Conservation (phyloP, 2,888 invertebrate genomes). For the Dromius quadrimaculatus region DNA sequence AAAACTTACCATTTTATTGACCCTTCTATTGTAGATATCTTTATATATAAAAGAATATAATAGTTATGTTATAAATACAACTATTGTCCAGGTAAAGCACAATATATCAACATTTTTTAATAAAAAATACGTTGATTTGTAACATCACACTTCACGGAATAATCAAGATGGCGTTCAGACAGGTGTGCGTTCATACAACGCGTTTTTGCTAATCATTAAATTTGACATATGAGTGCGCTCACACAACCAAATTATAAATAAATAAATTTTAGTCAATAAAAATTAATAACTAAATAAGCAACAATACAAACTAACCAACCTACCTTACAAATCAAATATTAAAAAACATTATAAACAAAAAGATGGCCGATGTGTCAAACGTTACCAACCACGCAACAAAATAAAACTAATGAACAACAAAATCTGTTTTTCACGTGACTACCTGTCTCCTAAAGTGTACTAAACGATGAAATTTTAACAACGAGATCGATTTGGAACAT, state of each 20-base stretch:
- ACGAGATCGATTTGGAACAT: too few relatives aligned
- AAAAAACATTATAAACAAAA: too few relatives aligned
- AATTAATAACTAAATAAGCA: too few relatives aligned
- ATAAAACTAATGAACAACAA: too few relatives aligned
- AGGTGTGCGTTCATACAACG: constrained; percentile 39
- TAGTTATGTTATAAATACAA: constrained; percentile 20
- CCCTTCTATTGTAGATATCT: background rate
- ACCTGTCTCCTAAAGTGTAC: too few relatives aligned
- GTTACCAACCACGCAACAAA: too few relatives aligned
- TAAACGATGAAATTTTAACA: too few relatives aligned
- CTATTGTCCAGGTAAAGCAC: constrained; percentile 45
- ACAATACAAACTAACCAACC: too few relatives aligned
- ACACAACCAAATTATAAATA: background rate
- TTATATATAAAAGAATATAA: constrained; percentile 13
- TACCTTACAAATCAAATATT: too few relatives aligned
- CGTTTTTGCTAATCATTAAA: constrained; percentile 9
- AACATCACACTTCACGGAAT: constrained; percentile 18
- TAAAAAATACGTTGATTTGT: constrained; percentile 13
- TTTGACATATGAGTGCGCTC: constrained; percentile 29
- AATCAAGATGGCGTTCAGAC: constrained; percentile 32
- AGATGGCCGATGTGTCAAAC: too few relatives aligned
- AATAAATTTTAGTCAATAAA: too few relatives aligned
- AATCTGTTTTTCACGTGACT: too few relatives aligned
- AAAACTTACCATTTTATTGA: constrained; percentile 46
- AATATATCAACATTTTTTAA: constrained; percentile 41